Percentiles rank a stretch among this genome's conserved stretches.
Evolutionary conservation across 1,140 invertebrate species (phyloP).

Genomic region (Xylocopa sonorina): DNA sequence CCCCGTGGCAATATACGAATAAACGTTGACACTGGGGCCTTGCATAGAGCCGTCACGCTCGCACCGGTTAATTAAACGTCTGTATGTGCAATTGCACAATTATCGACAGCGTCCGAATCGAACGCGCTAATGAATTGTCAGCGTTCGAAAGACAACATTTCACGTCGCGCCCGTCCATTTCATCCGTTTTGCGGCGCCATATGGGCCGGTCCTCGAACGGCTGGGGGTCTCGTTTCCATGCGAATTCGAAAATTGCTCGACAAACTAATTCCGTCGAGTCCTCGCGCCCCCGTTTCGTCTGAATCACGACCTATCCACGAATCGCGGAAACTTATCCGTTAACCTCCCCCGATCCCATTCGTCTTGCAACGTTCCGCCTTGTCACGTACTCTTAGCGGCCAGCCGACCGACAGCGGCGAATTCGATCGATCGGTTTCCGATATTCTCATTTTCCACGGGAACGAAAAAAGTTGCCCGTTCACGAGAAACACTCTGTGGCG

Average conservation of each 20-base stretch:
- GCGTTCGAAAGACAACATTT: background rate
- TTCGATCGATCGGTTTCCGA: background rate
- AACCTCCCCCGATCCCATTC: background rate
- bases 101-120: background rate
- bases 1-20: background rate
- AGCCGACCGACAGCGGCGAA: background rate
- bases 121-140: background rate
- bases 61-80: slow-evolving; percentile 22
- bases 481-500: too few species aligned
- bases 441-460: too few species aligned
- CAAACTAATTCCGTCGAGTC: background rate
- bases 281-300: background rate
- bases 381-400: background rate
- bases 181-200: background rate
- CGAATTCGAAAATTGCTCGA: background rate
- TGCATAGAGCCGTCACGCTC: background rate
- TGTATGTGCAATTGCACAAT: slow-evolving; percentile 19
- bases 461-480: background rate
- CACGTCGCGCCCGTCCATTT: too few species aligned
- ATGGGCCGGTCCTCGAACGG: background rate
- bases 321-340: background rate
- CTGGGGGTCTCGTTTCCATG: background rate
- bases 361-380: too few species aligned
- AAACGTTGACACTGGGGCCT: background rate
- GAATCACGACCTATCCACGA: background rate